Percentiles rank a stretch among this genome's conserved stretches.
These are phyloP conservation scores for Limonius californicus DNA, from an alignment of 1,140 invertebrate genomes.

Conservation along the genomic window DNA sequence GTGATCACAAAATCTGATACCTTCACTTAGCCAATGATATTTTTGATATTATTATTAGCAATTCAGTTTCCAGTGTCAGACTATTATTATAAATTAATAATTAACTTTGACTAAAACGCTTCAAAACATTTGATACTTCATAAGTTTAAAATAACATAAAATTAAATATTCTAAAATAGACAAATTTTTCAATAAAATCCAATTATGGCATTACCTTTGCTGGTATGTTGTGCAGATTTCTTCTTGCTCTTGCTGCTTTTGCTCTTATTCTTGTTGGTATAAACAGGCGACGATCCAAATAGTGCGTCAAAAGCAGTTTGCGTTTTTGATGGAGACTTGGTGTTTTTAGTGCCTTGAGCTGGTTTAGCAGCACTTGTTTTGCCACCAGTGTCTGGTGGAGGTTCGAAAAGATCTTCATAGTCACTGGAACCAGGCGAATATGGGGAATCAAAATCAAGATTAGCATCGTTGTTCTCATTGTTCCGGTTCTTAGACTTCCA, in stretches of 20 bases:
- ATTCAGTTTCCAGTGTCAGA: too few relatives aligned
- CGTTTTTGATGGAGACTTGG: slow-evolving; percentile 43
- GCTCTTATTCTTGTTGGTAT: slow-evolving; percentile 32
- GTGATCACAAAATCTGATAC: too few relatives aligned
- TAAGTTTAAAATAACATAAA: too few relatives aligned
- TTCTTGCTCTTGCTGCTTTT: slow-evolving; percentile 32
- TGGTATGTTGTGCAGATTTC: slow-evolving; percentile 1
- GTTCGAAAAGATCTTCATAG: slow-evolving; percentile 82
- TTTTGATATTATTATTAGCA: too few relatives aligned
- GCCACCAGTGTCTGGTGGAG: slow-evolving; percentile 57
- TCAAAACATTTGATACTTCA: too few relatives aligned
- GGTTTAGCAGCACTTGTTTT: slow-evolving; percentile 25
- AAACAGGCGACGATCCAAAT: slow-evolving; percentile 51
- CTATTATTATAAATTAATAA: too few relatives aligned
- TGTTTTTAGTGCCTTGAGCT: slow-evolving; percentile 32
- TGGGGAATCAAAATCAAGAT: slow-evolving; percentile 75
- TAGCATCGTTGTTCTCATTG: slow-evolving; percentile 48
- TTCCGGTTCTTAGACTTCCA: slow-evolving; percentile 36
- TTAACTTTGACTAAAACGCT: too few relatives aligned
- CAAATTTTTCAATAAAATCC: too few relatives aligned
- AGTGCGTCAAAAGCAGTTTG: slow-evolving; percentile 55
- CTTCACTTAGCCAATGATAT: too few relatives aligned
- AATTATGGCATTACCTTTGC: slow-evolving; percentile 36
- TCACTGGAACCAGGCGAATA: slow-evolving; percentile 81
- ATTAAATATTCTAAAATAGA: too few relatives aligned